These are phyloP conservation scores for Oncorhynchus masou DNA, from an alignment of 2,113 vertebrate genomes.

Conservation along the genomic window DNA sequence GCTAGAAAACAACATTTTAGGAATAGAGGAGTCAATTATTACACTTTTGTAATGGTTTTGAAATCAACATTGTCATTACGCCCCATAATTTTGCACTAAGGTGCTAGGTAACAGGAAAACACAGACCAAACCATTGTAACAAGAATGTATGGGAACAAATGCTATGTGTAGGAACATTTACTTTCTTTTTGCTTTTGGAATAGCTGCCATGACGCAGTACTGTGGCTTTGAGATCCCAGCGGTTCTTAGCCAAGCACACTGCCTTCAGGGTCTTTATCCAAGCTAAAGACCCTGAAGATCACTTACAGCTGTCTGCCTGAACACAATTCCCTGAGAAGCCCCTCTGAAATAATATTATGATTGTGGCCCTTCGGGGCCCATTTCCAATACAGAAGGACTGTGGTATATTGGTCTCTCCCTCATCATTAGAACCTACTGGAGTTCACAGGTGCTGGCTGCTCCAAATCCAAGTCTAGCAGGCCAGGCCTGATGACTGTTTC, in stretches of 20 bases:
- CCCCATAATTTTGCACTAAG: too few relatives aligned
- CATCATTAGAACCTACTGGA: slow-evolving; percentile 18
- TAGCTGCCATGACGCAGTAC: too few relatives aligned
- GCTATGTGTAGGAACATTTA: too few relatives aligned
- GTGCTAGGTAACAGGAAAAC: too few relatives aligned
- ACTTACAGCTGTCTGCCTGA: too few relatives aligned
- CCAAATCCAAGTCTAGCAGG: slow-evolving; percentile 44
- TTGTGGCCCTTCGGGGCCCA: slow-evolving; percentile 13
- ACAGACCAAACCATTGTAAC: too few relatives aligned
- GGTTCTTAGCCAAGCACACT: slow-evolving; percentile 26
- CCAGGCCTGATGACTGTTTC: slow-evolving; percentile 7
- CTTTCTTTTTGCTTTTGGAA: too few relatives aligned
- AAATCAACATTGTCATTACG: background rate
- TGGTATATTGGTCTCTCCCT: background rate
- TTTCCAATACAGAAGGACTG: slow-evolving; percentile 29
- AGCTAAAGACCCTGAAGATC: too few relatives aligned
- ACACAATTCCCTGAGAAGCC: slow-evolving; percentile 6
- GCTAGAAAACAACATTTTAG: background rate
- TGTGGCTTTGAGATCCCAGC: background rate
- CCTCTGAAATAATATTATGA: slow-evolving; percentile 17
- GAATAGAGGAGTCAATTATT: background rate
- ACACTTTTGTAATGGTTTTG: background rate
- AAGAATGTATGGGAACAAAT: too few relatives aligned
- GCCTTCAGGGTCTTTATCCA: background rate
- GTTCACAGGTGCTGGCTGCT: slow-evolving; percentile 36